Evolutionary conservation across 2,113 vertebrate species (phyloP).

Genomic region (Anolis sagrei): DNA sequence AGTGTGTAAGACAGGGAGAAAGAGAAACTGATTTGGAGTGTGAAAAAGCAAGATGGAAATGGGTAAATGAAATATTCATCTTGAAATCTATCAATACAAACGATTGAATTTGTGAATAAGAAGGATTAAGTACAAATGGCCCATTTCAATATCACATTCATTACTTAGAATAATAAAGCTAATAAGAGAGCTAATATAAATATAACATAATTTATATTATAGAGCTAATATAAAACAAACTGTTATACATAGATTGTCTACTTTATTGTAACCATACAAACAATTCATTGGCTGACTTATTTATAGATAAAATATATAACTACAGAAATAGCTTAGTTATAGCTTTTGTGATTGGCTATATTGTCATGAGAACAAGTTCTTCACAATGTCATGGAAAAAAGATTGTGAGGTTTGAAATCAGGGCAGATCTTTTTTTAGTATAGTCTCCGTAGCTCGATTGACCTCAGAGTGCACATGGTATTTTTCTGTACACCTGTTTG

Average conservation of each 20-base stretch:
- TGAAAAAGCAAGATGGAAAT: neutral
- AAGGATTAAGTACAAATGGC: conserved; percentile 44
- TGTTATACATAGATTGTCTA: conserved; percentile 31
- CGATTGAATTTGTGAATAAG: conserved; percentile 51
- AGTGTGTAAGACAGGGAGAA: neutral
- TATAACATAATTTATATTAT: conserved; percentile 28
- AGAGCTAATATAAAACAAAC: conserved; percentile 34
- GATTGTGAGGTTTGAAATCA: neutral
- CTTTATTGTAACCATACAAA: conserved; percentile 43
- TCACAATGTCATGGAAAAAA: conserved; percentile 13
- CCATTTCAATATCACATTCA: conserved; percentile 58
- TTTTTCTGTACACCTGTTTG: neutral
- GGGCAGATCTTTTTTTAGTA: neutral
- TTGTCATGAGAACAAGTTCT: conserved; percentile 17
- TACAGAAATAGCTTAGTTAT: neutral
- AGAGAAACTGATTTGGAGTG: neutral
- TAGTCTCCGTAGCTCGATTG: neutral
- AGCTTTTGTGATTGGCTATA: neutral
- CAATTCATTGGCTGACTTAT: conserved; percentile 17
- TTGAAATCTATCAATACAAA: conserved; percentile 37
- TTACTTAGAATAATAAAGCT: conserved; percentile 58
- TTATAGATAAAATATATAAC: conserved; percentile 28
- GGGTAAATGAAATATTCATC: neutral
- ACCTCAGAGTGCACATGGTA: neutral
- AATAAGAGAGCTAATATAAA: conserved; percentile 38